phyloP scores from a whole-genome alignment of 2,797 vertebrate genomes.

The Microctenopoma lineatum region DNA sequence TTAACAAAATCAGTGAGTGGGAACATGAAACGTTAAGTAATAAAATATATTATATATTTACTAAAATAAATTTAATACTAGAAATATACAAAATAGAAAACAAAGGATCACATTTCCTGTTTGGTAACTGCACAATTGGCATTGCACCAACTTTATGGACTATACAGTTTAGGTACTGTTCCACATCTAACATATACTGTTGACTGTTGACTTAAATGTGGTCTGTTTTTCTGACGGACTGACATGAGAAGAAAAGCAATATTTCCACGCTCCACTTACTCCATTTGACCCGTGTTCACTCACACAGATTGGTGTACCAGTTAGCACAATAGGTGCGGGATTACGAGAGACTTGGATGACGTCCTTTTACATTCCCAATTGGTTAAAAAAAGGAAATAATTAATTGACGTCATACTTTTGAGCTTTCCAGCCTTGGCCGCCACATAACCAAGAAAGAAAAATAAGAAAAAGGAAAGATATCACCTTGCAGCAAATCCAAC shows the following conservation, averaged over 20 bases:
- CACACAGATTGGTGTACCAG: conserved; percentile 63
- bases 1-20: not conserved
- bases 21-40: too few species aligned
- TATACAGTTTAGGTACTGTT: too few species aligned
- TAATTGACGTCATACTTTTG: conserved; percentile 33
- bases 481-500: conserved; percentile 37
- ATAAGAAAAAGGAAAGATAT: conserved; percentile 34
- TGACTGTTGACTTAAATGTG: conserved; percentile 22
- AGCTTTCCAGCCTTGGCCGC: conserved; percentile 7
- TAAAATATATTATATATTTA: too few species aligned
- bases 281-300: conserved; percentile 57
- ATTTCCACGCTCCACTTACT: conserved; percentile 46
- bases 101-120: too few species aligned
- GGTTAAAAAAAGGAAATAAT: conserved; percentile 42
- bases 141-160: too few species aligned
- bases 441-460: conserved; percentile 18
- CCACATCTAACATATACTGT: conserved; percentile 9
- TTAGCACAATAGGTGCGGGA: conserved; percentile 61
- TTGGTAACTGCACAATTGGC: not conserved
- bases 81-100: too few species aligned
- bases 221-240: conserved; percentile 28
- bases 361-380: conserved; percentile 27
- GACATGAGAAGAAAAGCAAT: conserved; percentile 56
- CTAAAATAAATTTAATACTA: too few species aligned
- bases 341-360: conserved; percentile 46